Base-by-base conservation (phyloP, 2,797 vertebrate genomes). In the Sebastes cheni region DNA sequence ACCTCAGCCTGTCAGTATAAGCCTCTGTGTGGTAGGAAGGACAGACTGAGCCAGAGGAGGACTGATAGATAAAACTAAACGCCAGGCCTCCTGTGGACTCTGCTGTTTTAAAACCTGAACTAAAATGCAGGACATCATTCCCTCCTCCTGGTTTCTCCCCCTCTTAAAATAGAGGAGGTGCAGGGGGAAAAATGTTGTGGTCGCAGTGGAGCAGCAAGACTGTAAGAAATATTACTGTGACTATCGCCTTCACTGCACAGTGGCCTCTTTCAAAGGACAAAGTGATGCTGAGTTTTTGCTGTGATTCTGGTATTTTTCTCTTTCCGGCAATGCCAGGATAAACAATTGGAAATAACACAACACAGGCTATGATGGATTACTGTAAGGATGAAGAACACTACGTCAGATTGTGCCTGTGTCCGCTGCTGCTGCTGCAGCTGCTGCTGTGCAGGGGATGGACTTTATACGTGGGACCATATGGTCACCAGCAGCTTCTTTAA, bases 311-410 rank as follows among this genome's bases (percentile, higher is more conserved):
- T 83, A 90, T 95, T 92, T 91, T 87, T 91, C 82, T 91, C 67
- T 81, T 87, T 85, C 79, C 84, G 74, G 55, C 82, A 86, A 75
- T 88, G 85, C 88, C 89, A 91, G 91, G 81, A 92, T 90, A 94
- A 95, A 93, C 91, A 89, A 93, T 90, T 92, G 91, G 77, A 94
- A 94, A 88, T 86, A 91, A 89, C 87, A 89, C 69, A 84, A 80
- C 77, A 78, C 75, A 72, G 73, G 82, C 81, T 70, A 73, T 95
- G 94, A 96, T 95, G 88, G 90, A 96, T 95, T 77, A 88, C 90
- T 74, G 75, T 73, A 58, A 87, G 82, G 87, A 89, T 77, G 77
- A 75, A 67, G 84, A 29, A 77, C 86, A 89, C 79, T 92, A 78
- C 86, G 91, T 93, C 87, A 87, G 80, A 84, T 34, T 69, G 73